Percentiles rank a stretch among this genome's conserved stretches.
Evolutionary conservation across 2,888 invertebrate species (phyloP).

Genomic region (Catotricha subobsoleta): DNA sequence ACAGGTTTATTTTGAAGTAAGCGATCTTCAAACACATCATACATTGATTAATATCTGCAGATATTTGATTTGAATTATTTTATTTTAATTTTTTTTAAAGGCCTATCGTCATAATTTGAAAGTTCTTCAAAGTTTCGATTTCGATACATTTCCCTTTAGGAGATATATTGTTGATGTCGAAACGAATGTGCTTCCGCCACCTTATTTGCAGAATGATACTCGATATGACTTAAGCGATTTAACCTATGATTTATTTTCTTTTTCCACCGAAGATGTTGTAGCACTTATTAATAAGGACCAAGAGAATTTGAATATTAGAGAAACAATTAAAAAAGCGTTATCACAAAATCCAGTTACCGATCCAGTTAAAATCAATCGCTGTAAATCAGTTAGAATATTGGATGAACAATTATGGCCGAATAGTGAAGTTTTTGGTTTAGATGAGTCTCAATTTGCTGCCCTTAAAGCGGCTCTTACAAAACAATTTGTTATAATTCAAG

Average conservation of each 20-base stretch:
- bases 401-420: slow-evolving; percentile 30
- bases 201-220: slow-evolving; percentile 3
- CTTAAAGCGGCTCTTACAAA: slow-evolving; percentile 43
- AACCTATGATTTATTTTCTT: no score
- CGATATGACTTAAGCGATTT: background rate
- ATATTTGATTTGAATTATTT: no score
- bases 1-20: slow-evolving; percentile 5
- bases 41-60: no score
- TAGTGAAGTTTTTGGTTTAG: slow-evolving; percentile 32
- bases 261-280: no score
- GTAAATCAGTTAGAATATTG: background rate
- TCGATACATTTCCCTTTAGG: slow-evolving; percentile 39
- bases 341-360: no score
- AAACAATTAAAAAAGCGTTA: no score
- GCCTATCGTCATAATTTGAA: slow-evolving; percentile 47
- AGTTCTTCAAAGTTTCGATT: slow-evolving; percentile 36
- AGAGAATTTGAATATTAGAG: no score
- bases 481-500: slow-evolving; percentile 55
- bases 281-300: no score
- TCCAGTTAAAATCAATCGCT: background rate
- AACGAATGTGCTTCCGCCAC: slow-evolving; percentile 14
- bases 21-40: background rate
- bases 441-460: slow-evolving; percentile 44
- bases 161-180: slow-evolving; percentile 41
- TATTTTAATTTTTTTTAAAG: background rate